These are phyloP conservation scores for Tetropium fuscum DNA, from an alignment of 2,888 invertebrate genomes.

Conservation along the genomic window DNA sequence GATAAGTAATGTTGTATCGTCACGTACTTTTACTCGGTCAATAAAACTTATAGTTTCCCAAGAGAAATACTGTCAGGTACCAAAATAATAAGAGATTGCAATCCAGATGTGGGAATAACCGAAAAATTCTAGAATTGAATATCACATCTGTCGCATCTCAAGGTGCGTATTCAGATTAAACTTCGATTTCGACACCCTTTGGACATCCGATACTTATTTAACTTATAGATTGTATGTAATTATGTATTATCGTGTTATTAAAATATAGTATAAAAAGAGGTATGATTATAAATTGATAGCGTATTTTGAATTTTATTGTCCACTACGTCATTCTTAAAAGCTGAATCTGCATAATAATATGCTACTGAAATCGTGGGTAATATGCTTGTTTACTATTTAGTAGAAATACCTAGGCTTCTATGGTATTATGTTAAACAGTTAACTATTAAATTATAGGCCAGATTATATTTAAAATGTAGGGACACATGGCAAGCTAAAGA, in stretches of 20 bases:
- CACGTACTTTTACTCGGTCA: constrained; percentile 10
- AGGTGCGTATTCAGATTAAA: constrained; percentile 27
- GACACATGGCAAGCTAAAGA: constrained; percentile 12
- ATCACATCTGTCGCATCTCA: constrained; percentile 38
- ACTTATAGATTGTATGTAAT: constrained; percentile 16
- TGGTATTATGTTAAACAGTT: constrained; percentile 7
- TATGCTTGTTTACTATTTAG: constrained; percentile 9
- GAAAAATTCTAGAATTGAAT: constrained; percentile 38
- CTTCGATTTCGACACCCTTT: constrained; percentile 43
- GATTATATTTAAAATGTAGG: constrained; percentile 8
- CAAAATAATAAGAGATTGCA: constrained; percentile 13
- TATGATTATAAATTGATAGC: constrained; percentile 4
- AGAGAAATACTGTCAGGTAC: constrained; percentile 21
- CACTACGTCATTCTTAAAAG: constrained; percentile 10
- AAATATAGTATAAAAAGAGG: constrained; percentile 4
- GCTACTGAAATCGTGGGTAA: constrained; percentile 18
- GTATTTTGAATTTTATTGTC: constrained; percentile 17
- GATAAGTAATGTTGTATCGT: constrained; percentile 1
- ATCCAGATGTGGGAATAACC: constrained; percentile 40
- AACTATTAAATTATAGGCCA: constrained; percentile 13
- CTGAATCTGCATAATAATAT: constrained; percentile 17
- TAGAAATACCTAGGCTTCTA: constrained; percentile 4
- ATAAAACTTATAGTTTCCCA: constrained; percentile 14
- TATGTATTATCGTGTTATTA: background rate
- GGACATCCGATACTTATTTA: constrained; percentile 42